Evolutionary conservation across 2,888 invertebrate species (phyloP), one percentile per base, ranked within the genome.

Genomic region (Acholoe squamosa): DNA sequence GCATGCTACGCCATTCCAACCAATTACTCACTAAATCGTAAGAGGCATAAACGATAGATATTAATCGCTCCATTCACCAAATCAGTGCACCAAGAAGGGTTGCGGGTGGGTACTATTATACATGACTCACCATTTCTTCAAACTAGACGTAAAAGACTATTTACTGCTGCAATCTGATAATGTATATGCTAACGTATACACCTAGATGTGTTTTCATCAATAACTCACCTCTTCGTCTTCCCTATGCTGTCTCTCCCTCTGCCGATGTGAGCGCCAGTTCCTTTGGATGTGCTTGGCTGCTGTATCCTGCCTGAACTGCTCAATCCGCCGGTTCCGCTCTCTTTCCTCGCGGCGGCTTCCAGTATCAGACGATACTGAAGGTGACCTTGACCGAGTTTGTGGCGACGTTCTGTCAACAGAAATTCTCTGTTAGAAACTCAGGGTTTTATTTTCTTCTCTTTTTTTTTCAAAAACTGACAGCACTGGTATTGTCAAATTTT

Each of bases 271-370:
- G 5, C 93, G 92, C 95, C 95, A 95, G 43, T 92, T 93, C 77
- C 93, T 90, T 92, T 95, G 95, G 89, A 95, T 95, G 89, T 91
- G 93, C 91, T 93, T 94, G 14, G 95, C 95, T 43, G 95, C 94
- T 25, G 91, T 92, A 67, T 92, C 92, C 89, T 92, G 86, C 61
- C 89, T 90, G 91, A 94, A 93, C 16, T 90, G 91, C 52, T 93
- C 92, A 31, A 93, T 91, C 34, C 61, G 90, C 31, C 43, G 88
- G 25, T 92, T 90, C 56, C 92, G 89, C 28, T 92, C 90, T 34
- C 33, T 51, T 52, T 89, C 90, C 67, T 89, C 52, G 22, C 31
- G n/a, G 33, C 90, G 76, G 31, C 51, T 84, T 25, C 86, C 71
- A n/a, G 77, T 28, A 14, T 90, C 90, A 22, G 90, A 90, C 0